phyloP scores from a whole-genome alignment of 2,888 invertebrate genomes.

The Euzetes globulus region DNA sequence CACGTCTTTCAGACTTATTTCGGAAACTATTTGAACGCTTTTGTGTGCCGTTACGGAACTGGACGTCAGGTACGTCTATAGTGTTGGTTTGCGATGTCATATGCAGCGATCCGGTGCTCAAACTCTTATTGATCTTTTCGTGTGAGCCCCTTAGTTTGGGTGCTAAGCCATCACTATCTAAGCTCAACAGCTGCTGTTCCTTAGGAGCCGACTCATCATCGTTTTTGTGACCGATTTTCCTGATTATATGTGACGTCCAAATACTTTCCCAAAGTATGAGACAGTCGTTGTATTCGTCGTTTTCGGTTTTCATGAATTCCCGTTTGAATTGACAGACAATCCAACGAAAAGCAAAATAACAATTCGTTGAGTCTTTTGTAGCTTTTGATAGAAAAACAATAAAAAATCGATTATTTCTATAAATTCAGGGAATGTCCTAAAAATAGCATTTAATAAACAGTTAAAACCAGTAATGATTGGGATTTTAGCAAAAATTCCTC shows the following conservation, averaged over 20 bases:
- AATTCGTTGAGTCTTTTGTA: constrained; percentile 38
- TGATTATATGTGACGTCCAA: constrained; percentile 32
- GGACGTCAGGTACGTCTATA: not conserved
- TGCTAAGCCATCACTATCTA: not conserved
- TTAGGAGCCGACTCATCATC: not conserved
- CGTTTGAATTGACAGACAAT: constrained; percentile 39
- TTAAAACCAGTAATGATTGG: too few species aligned
- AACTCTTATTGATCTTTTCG: constrained; percentile 21
- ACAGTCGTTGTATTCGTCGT: constrained; percentile 36
- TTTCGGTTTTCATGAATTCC: constrained; percentile 38
- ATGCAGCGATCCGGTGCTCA: constrained; percentile 1
- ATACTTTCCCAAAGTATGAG: constrained; percentile 38
- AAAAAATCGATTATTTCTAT: not conserved
- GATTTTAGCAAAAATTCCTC: too few species aligned
- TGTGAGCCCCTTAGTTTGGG: not conserved
- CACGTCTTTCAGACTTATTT: not conserved
- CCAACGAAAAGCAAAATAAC: constrained; percentile 39
- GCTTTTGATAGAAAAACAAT: constrained; percentile 8
- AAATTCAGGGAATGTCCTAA: not conserved
- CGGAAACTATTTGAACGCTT: constrained; percentile 13
- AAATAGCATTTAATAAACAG: not conserved
- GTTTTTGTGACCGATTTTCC: not conserved
- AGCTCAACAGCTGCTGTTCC: not conserved
- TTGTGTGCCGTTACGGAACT: not conserved
- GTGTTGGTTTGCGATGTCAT: not conserved